Evolutionary conservation across 2,113 vertebrate genomes (phyloP), one percentile per base, ranked within the genome.

Genomic region (Acrocephalus arundinaceus): DNA sequence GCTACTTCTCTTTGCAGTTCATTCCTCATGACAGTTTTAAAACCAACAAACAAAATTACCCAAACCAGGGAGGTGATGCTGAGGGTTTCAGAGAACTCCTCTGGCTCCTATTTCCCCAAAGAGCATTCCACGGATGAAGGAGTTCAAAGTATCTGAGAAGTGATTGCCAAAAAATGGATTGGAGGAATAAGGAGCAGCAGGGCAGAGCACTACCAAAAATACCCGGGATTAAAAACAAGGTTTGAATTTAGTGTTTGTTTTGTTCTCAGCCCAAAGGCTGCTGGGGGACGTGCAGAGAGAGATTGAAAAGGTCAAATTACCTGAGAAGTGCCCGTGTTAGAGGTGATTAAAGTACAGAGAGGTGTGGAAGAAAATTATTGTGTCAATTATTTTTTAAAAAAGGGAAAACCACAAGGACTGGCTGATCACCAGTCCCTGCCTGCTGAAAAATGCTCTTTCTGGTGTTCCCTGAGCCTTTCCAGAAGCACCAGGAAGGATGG

Each of bases 261-360:
- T 63, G 66, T 54, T 57, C 66, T 24, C 46, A 78, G 67, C 86
- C 45, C 3, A 57, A 75, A 73, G 66, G 49, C 74, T 52, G 71
- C 70, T 28, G 54, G 45, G 54, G 46, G 62, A 87, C 1, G 4
- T 3, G 57, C 55, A 45, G 18, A 10, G 13, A 2, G 17, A 35
- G 73, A 83, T 16, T 11, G 71, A 49, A 73, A 79, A 67, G 58
- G 87, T 78, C 90, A 73, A 57, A 54, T 79, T 45, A 71, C n/a
- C 54, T 0, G 0, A 43, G 24, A 71, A 83, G 54, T 0, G 1
- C 28, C 63, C 15, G 0, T 51, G 76, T 37, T 66, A 35, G 48
- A 74, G 75, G 89, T 82, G 79, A 62, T 85, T 77, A 72, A 92
- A 92, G 45, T 11, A 62, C 19, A 35, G 33, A 57, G 51, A 85